Evolutionary conservation across 2,888 invertebrate genomes (phyloP).

Genomic region (Rhabditoides inermis): DNA sequence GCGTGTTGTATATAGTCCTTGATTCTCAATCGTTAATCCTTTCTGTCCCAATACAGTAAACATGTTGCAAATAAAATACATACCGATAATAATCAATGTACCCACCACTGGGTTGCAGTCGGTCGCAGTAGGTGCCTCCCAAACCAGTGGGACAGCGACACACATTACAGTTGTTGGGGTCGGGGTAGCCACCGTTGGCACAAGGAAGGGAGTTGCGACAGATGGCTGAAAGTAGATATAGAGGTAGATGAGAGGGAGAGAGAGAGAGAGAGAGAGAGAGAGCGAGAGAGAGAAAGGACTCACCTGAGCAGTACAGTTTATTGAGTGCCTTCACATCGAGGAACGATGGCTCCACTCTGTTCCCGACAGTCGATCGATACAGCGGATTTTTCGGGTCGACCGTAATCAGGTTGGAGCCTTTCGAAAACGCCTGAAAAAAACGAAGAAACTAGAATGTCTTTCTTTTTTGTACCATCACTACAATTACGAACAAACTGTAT

Average conservation of each 20-base stretch:
- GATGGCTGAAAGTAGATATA: slow-evolving; percentile 12
- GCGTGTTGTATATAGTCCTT: too few species aligned
- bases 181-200: slow-evolving; percentile 43
- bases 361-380: slow-evolving; percentile 31
- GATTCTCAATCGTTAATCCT: too few species aligned
- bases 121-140: slow-evolving; percentile 38
- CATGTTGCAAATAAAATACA: not conserved
- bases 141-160: slow-evolving; percentile 48
- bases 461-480: too few species aligned
- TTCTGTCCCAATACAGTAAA: too few species aligned
- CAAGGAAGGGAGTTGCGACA: slow-evolving; percentile 31
- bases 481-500: too few species aligned
- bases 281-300: not conserved
- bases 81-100: not conserved
- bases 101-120: slow-evolving; percentile 18
- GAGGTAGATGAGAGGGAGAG: too few species aligned
- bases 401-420: slow-evolving; percentile 17
- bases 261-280: not conserved
- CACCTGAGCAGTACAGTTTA: slow-evolving; percentile 27
- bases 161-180: slow-evolving; percentile 42
- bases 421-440: slow-evolving; percentile 23
- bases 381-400: slow-evolving; percentile 23
- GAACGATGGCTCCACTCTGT: slow-evolving; percentile 27
- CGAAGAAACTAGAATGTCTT: not conserved
- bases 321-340: slow-evolving; percentile 30